Conservation (phyloP, 2,888 invertebrate species). For the Chrysolina americana region DNA sequence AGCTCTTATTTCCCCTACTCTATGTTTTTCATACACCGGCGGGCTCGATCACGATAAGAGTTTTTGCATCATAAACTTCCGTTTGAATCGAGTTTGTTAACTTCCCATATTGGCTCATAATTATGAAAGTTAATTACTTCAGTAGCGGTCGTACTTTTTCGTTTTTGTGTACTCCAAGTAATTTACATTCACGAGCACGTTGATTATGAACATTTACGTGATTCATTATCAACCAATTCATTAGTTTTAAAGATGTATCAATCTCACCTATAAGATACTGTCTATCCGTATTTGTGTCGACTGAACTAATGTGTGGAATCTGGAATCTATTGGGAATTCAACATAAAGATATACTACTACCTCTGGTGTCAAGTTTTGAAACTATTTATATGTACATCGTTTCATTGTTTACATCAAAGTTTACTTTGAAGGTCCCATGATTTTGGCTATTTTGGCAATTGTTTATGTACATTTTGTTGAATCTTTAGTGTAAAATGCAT, state of each 20-base stretch:
- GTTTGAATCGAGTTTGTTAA: slow-evolving; percentile 40
- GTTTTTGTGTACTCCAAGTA: neutral
- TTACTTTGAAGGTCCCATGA: too few relatives aligned
- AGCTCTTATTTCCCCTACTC: slow-evolving; percentile 23
- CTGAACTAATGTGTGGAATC: neutral
- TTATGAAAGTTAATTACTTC: slow-evolving; percentile 44
- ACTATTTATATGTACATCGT: too few relatives aligned
- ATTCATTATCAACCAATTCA: neutral
- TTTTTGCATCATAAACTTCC: slow-evolving; percentile 46
- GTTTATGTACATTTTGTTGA: too few relatives aligned
- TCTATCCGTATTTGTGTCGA: neutral
- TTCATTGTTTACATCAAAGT: too few relatives aligned
- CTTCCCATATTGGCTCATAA: slow-evolving; percentile 45
- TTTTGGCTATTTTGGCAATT: too few relatives aligned
- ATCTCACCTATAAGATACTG: neutral
- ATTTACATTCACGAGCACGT: neutral
- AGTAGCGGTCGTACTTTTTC: slow-evolving; percentile 31
- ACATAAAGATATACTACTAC: too few relatives aligned
- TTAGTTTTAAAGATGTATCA: neutral
- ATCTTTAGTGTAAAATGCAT: too few relatives aligned
- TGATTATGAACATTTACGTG: slow-evolving; percentile 9
- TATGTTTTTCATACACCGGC: slow-evolving; percentile 19
- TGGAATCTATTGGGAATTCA: too few relatives aligned
- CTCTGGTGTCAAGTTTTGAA: too few relatives aligned
- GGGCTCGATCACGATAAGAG: slow-evolving; percentile 25